Evolutionary conservation across 2,797 vertebrate species (phyloP).

Genomic region (Falco naumanni): DNA sequence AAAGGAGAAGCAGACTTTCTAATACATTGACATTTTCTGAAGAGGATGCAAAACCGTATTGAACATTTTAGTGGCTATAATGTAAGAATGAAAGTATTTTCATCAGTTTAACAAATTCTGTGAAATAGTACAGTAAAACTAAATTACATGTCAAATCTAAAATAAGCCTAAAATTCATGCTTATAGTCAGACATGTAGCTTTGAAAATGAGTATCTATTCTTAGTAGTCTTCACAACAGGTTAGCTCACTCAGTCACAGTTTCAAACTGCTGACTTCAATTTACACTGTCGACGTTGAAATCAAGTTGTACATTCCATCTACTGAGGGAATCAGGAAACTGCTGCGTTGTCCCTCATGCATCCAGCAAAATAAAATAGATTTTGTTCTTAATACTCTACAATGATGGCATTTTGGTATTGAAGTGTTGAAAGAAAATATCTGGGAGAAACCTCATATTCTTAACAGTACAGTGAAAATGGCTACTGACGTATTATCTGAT

Average conservation of each 20-base stretch:
- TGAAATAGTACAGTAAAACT: neutral
- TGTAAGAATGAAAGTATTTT: neutral
- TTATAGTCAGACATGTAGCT: neutral
- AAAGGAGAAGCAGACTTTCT: neutral
- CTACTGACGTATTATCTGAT: neutral
- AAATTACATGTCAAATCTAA: neutral
- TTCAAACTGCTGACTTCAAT: neutral
- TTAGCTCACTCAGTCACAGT: neutral
- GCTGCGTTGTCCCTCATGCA: neutral
- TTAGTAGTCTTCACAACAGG: neutral
- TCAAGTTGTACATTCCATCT: neutral
- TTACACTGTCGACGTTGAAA: neutral
- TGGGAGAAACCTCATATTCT: neutral
- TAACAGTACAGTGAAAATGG: neutral
- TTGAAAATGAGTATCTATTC: neutral
- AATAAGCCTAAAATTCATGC: neutral
- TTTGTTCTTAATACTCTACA: neutral
- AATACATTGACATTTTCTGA: neutral
- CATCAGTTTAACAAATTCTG: neutral
- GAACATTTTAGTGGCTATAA: neutral
- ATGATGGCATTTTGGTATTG: neutral
- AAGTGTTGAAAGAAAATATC: neutral
- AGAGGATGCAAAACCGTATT: neutral
- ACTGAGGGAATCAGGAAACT: neutral
- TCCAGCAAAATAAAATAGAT: neutral